Evolutionary conservation across 1,140 invertebrate species (phyloP).

Genomic region (Frieseomelitta varia): DNA sequence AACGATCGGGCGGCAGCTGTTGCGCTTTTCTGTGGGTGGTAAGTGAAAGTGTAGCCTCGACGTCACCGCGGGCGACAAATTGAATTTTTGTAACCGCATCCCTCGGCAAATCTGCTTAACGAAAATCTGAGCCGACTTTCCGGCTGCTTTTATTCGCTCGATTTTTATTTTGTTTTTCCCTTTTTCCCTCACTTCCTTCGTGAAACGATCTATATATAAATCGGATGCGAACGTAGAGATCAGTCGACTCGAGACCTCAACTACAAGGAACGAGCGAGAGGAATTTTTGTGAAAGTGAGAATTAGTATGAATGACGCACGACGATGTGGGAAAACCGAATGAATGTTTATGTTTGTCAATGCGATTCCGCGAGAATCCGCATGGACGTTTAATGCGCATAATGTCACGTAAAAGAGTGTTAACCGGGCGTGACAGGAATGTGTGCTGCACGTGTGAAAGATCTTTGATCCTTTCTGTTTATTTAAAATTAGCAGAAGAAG

Average conservation of each 20-base stretch:
- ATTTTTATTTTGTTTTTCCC: too few relatives aligned
- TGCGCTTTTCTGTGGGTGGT: constrained; percentile 63
- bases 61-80: constrained; percentile 56
- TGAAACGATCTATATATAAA: background rate
- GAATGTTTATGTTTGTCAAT: background rate
- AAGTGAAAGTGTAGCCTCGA: constrained; percentile 60
- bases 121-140: background rate
- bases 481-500: background rate
- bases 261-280: too few relatives aligned
- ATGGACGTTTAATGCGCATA: background rate
- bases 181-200: background rate
- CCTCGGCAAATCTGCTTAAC: background rate
- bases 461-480: background rate
- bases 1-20: constrained; percentile 56
- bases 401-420: background rate
- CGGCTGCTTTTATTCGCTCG: background rate
- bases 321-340: background rate
- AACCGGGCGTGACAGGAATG: too few relatives aligned
- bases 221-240: background rate
- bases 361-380: background rate
- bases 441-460: background rate
- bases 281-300: too few relatives aligned
- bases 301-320: background rate
- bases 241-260: background rate
- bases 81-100: constrained; percentile 47